Percentiles rank a stretch among this genome's conserved stretches.
Conservation (phyloP, 1,140 invertebrate species). For the Venturia canescens region DNA sequence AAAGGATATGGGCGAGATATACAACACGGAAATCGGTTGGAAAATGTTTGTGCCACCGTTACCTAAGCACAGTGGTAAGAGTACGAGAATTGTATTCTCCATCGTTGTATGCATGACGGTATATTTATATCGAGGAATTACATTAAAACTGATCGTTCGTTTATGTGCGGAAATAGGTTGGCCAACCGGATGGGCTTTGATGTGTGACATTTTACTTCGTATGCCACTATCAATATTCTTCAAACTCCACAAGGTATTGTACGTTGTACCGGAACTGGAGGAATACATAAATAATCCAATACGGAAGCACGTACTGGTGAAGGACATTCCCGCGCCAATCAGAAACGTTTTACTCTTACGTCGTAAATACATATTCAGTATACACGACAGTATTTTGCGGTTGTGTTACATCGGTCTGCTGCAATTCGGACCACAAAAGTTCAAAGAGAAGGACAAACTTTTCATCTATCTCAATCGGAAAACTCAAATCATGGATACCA, state of each 20-base stretch:
- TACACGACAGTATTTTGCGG: constrained; percentile 78
- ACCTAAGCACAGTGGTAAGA: constrained; percentile 77
- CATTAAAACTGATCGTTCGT: background rate
- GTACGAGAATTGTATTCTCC: background rate
- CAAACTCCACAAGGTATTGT: constrained; percentile 81
- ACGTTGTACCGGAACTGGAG: constrained; percentile 79
- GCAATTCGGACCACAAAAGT: constrained; percentile 82
- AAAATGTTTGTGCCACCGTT: constrained; percentile 87
- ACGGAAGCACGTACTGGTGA: constrained; percentile 81
- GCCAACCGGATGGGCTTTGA: constrained; percentile 84
- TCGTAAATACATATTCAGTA: constrained; percentile 82
- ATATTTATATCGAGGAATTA: too few species aligned
- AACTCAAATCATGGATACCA: constrained; percentile 82
- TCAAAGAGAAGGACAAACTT: constrained; percentile 84
- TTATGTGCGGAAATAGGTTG: constrained; percentile 69
- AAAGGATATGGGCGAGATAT: constrained; percentile 76
- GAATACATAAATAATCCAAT: constrained; percentile 83
- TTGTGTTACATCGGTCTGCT: constrained; percentile 84
- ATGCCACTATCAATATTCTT: constrained; percentile 86
- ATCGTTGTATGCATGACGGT: too few species aligned
- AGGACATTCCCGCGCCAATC: constrained; percentile 77
- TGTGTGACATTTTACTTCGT: constrained; percentile 84
- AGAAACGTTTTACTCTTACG: constrained; percentile 78
- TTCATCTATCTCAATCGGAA: constrained; percentile 84
- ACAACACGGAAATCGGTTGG: constrained; percentile 80